These are phyloP conservation scores for Polyommatus icarus DNA, from an alignment of 2,888 invertebrate genomes.

Conservation along the genomic window DNA sequence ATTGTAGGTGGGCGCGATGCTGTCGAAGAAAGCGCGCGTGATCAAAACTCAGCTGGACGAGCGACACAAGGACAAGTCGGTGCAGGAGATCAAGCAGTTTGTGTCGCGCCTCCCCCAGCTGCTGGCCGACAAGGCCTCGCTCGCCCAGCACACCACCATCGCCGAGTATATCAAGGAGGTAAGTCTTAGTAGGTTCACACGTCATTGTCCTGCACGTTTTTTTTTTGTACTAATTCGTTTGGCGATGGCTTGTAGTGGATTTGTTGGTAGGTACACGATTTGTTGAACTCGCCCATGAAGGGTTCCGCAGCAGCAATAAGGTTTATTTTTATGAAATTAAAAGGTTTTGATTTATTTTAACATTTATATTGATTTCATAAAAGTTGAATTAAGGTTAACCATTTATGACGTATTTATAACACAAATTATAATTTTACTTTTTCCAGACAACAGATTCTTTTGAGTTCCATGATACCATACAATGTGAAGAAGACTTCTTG, in stretches of 20 bases:
- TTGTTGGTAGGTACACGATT: too few relatives aligned
- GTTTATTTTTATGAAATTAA: too few relatives aligned
- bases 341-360: too few relatives aligned
- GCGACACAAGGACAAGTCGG: slow-evolving; percentile 90
- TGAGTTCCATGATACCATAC: slow-evolving; percentile 88
- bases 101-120: slow-evolving; percentile 94
- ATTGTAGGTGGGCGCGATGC: slow-evolving; percentile 86
- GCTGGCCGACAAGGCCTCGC: slow-evolving; percentile 90
- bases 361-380: too few relatives aligned
- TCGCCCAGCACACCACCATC: slow-evolving; percentile 94
- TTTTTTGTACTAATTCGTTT: too few relatives aligned
- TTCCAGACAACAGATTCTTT: slow-evolving; percentile 83
- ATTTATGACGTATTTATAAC: too few relatives aligned
- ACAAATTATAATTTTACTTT: neutral
- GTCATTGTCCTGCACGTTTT: too few relatives aligned
- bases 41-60: slow-evolving; percentile 93
- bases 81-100: slow-evolving; percentile 97
- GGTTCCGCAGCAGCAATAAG: too few relatives aligned
- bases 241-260: too few relatives aligned
- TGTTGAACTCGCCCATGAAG: too few relatives aligned
- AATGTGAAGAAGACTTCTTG: slow-evolving; percentile 95
- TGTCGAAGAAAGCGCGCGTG: slow-evolving; percentile 92
- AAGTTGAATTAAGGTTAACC: too few relatives aligned
- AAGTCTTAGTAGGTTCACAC: too few relatives aligned
- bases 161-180: slow-evolving; percentile 96